Evolutionary conservation across 2,113 vertebrate species (phyloP), one percentile per base, ranked within the genome.

Genomic region (Boleophthalmus pectinirostris): DNA sequence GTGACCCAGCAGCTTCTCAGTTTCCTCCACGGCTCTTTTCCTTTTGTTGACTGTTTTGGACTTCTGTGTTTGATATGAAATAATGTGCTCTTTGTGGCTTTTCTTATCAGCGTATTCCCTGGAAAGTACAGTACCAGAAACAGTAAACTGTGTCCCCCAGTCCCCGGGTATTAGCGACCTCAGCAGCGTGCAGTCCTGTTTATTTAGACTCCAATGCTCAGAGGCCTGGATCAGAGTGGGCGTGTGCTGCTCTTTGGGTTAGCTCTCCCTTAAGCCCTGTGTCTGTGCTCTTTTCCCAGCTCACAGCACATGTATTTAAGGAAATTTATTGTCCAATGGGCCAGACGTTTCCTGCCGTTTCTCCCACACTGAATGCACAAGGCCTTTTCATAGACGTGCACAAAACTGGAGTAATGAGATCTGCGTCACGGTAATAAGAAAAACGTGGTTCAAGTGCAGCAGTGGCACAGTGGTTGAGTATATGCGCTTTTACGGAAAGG

Each of bases 291-390:
- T 66, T 72, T 65, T 79, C 61, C 68, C 63, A 72, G 72, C 77
- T 75, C 24, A 35, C 68, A 72, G 78, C 78, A 75, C 67, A 80
- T 79, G 79, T 77, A 74, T 85, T 89, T 74, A 84, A 73, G 76
- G 83, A 73, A 83, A 91, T 90, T 83, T 92, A 87, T 85, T 85
- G 89, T 91, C 88, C 82, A 92, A 88, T 78, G 80, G 78, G 75
- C 78, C 79, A 87, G 70, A 88, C 81, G 71, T 89, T 92, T 92
- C 89, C 91, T 91, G 90, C 83, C 73, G 82, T 91, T 89, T 87
- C 85, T 89, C 81, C 81, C 85, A 82, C 84, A 81, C 82, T 88
- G 85, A 90, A 88, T 56, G 75, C 71, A 53, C 35, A 66, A 84
- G 68, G 29, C 29, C 29, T 29, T 29, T 29, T 29, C 29, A 29